A percentile compares a stretch with the other conserved stretches of the same genome.
Conservation (phyloP, 2,797 vertebrate species). For the Sebastes diploproa region DNA sequence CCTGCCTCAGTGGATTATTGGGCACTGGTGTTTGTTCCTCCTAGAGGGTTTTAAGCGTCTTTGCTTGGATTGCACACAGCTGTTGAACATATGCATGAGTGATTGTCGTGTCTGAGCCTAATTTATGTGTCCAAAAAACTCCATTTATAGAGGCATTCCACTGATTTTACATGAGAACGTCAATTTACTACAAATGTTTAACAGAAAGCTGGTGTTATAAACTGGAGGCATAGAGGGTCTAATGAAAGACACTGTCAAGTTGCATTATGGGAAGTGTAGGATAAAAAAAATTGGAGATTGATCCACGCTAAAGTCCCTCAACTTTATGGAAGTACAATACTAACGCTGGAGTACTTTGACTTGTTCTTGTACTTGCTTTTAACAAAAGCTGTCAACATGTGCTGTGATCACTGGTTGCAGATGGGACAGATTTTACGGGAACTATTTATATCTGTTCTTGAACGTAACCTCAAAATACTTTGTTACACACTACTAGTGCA, state of each 20-base stretch:
- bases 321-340: not conserved
- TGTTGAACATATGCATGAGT: constrained; percentile 9
- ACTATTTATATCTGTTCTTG: not conserved
- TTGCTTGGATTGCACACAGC: constrained; percentile 11
- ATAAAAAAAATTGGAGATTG: not conserved
- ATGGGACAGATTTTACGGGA: not conserved
- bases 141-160: not conserved
- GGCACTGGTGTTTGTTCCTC: not conserved
- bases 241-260: not conserved
- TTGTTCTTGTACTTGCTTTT: not conserved
- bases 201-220: not conserved
- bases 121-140: not conserved
- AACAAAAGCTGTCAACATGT: not conserved
- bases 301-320: not conserved
- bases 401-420: not conserved
- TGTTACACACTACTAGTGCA: not conserved
- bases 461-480: not conserved
- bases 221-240: not conserved
- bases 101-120: not conserved
- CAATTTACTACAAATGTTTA: not conserved
- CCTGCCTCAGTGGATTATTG: not conserved
- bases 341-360: not conserved
- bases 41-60: not conserved
- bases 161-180: not conserved
- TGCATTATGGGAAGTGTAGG: not conserved